Conservation (phyloP, 2,888 invertebrate genomes). For the Tinea trinotella region DNA sequence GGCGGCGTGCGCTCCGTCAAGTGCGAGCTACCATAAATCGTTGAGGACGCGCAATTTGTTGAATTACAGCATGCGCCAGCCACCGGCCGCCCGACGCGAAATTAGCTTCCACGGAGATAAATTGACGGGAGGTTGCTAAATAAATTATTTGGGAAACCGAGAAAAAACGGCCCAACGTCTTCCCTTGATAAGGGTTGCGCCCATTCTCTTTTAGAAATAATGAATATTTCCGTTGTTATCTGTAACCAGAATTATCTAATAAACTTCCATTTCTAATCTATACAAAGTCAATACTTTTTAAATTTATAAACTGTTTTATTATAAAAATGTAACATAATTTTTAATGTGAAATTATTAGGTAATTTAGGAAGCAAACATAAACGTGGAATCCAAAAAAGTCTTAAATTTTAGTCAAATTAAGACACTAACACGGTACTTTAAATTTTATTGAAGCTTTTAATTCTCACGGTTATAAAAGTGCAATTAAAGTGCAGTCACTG, state of each 20-base stretch:
- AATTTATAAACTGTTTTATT: too few relatives aligned
- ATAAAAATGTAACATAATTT: neutral
- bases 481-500: neutral
- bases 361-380: neutral
- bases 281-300: neutral
- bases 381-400: neutral
- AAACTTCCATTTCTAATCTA: neutral
- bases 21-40: slow-evolving; percentile 64
- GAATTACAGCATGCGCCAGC: slow-evolving; percentile 72
- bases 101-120: slow-evolving; percentile 72
- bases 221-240: slow-evolving; percentile 40
- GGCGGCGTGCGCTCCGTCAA: slow-evolving; percentile 61
- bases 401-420: slow-evolving; percentile 3
- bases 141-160: slow-evolving; percentile 73
- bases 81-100: slow-evolving; percentile 65
- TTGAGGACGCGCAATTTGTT: slow-evolving; percentile 70
- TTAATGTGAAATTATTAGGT: neutral
- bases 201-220: slow-evolving; percentile 52
- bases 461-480: slow-evolving; percentile 17
- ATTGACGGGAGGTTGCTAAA: slow-evolving; percentile 69
- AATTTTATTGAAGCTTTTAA: neutral
- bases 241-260: neutral
- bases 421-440: neutral
- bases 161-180: slow-evolving; percentile 62
- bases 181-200: slow-evolving; percentile 70